Base-by-base conservation (phyloP, 2,888 invertebrate genomes). In the Lepidochitona cinerea region DNA sequence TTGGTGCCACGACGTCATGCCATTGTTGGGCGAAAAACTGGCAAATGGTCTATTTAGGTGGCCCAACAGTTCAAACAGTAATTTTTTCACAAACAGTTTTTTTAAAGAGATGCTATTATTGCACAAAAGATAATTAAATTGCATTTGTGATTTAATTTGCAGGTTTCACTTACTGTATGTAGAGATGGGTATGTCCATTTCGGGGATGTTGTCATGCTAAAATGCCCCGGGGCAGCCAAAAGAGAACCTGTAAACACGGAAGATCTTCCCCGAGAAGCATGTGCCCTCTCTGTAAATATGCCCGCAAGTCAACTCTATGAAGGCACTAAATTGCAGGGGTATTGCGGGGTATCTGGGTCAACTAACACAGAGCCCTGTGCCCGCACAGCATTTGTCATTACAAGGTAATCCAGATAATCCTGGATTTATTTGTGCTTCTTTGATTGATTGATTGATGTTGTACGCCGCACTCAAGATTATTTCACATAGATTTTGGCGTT, bases 181-280 rank as follows among this genome's bases (percentile, higher is more conserved):
- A 78, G 85, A 71, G 89, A 89, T 82, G 86, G 87, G 0, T 79
- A 75, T 71, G 84, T 90, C 18, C 89, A 89, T 78, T 88, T 87
- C 80, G 90, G 89, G 18, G 89, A 90, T 75, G 80, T 79, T 7
- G 84, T 90, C 5, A 84, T 81, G 77, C 54, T 89, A 35, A 69
- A 82, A 32, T 89, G 89, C 74, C 83, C 83, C 1, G 87, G 78
- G 18, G 82, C 83, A 4, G 65, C 70, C 36, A 85, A 87, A 65
- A 79, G 81, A 54, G 85, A 83, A 5, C 78, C 82, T 41, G 85
- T 84, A 70, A 82, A 79, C 73, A 79, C 81, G 9, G 76, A 82
- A 59, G 81, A 82, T 33, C 79, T 83, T 12, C 86, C 87, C 0
- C 79, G 90, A 72, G 77, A 79, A 41, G 82, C 82, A 35, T 83